Base-by-base conservation (phyloP, 2,888 invertebrate species). In the Sicus ferrugineus region DNA sequence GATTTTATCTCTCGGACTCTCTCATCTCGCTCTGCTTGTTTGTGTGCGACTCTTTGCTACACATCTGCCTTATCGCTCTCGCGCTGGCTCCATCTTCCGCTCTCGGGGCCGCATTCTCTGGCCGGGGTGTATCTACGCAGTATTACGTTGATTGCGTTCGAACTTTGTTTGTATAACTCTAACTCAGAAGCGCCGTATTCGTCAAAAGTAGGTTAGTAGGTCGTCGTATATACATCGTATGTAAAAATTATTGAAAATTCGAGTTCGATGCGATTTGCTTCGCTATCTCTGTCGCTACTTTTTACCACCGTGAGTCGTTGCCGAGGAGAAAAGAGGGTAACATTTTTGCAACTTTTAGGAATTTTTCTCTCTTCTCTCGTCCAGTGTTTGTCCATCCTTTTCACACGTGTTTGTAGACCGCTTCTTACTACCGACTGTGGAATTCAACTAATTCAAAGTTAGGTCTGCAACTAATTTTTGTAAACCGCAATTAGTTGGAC, bases 191-290 rank as follows among this genome's bases (percentile, higher is more conserved):
- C 70, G 54, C 63, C 67, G 30, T 62, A 68, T 31, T 67, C 54
- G 52, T 86, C 87, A 88, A 89, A 93, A 91, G 89, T 93, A 89
- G 93, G 93, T 93, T 91, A 93, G 91, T 93, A 89, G 93, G 93
- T 90, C 85, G 81, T 77, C 80, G 79, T 81, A 83, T 82, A 82
- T 81, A 83, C 81, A 80, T 77, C 76, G 71, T 21, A 34, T 34
- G 14, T 59, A 67, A 11, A 21, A 42, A 11, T 42, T 34, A 26
- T 59, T 31, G 56, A 59, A 48, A 54, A 31, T 65, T 26, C 31
- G 23, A 61, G 26, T n/a, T 6, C 59, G 66, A 58, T 66, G 56
- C 21, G 30, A 31, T 67, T 31, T 28, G 26, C 38, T 62, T 26
- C 34, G 21, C 21, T 62, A 42, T 38, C 38, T n/a, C n/a, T n/a